Evolutionary conservation across 1,140 invertebrate species (phyloP), one percentile per base, ranked within the genome.

Genomic region (Drosophila littoralis): DNA sequence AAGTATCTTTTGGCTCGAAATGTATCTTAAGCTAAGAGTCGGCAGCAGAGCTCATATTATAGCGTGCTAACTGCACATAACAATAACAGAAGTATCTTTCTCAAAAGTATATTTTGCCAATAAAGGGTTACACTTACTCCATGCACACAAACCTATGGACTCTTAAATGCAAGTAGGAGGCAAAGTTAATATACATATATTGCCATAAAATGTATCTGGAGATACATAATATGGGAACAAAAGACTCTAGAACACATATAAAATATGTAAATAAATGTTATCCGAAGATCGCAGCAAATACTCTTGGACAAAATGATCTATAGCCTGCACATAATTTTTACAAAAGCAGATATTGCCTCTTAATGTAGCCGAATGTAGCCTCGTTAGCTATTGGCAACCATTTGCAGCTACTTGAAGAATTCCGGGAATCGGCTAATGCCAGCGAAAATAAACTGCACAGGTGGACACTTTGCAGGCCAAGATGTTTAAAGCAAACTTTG

Each of bases 371-470:
- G n/a, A n/a, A n/a, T 79, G 15, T 2, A 36, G 22, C 12, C 12
- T 28, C 6, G n/a, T 48, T 13, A 48, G 28, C 48, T 32, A 33
- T 50, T 33, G 36, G 15, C 32, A 46, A 10, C 28, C 32, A 54
- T 12, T 69, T 38, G 7, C 5, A 38, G n/a, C 22, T 67, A 68
- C 61, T 74, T 77, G 7, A 33, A 38, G n/a, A 46, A 75, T 89
- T 89, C 83, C 69, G 28, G 73, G 83, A 88, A 88, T 52, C 54
- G 32, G 48, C 76, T 84, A 80, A 77, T 85, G 76, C 60, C 81
- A 72, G 57, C 10, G 51, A 46, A 58, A 76, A 71, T 61, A 83
- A 86, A 89, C 54, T 86, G 83, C 83, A 77, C 83, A 86, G 83
- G 83, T 86, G 79, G 76, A 83, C 79, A 88, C 51, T 86, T 88